phyloP scores from a whole-genome alignment of 2,797 vertebrate species.

The Hirundo rustica region DNA sequence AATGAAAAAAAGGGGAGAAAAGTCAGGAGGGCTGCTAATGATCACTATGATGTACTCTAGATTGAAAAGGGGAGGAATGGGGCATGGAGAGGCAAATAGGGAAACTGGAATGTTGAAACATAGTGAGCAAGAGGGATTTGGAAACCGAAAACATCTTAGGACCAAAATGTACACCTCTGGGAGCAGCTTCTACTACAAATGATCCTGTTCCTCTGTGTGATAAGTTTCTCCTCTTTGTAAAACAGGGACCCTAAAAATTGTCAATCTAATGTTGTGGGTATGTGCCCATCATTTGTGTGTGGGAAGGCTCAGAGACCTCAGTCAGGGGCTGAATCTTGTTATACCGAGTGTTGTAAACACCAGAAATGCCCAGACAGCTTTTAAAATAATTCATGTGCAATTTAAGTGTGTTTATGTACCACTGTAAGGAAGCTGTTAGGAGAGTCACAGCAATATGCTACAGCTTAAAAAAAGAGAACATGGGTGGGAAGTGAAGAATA shows the following conservation, averaged over 20 bases:
- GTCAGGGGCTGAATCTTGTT: background rate
- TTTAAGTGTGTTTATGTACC: background rate
- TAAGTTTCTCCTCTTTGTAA: fast-evolving
- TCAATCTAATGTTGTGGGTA: background rate
- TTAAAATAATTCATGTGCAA: background rate
- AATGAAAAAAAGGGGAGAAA: background rate
- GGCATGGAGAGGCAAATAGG: background rate
- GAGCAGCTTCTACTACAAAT: background rate
- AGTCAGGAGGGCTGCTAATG: background rate
- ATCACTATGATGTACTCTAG: background rate
- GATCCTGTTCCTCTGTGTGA: background rate
- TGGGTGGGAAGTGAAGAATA: conserved; percentile 14
- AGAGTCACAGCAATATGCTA: background rate
- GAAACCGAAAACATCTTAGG: background rate
- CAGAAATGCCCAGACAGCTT: background rate
- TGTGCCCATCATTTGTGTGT: background rate
- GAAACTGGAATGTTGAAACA: background rate
- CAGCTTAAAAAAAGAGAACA: background rate
- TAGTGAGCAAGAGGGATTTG: background rate
- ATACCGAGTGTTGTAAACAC: background rate
- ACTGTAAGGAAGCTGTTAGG: background rate
- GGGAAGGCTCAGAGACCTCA: background rate
- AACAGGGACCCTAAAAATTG: background rate
- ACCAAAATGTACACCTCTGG: background rate
- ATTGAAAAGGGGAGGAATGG: background rate